Percentiles rank a stretch among this genome's conserved stretches.
These are phyloP conservation scores for Thelaira solivaga DNA, from an alignment of 2,888 invertebrate species.

Conservation along the genomic window DNA sequence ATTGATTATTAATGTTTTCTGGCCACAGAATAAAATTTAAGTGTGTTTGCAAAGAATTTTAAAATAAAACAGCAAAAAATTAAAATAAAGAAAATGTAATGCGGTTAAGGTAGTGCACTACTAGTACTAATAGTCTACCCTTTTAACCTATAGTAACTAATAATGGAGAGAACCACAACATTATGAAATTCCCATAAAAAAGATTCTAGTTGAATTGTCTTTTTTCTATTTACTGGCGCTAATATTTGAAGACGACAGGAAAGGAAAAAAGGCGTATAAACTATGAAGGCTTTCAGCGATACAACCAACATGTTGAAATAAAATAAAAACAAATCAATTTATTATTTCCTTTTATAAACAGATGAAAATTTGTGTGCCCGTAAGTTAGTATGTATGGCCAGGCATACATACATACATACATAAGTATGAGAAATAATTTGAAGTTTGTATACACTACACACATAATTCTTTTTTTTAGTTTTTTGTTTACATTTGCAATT, in stretches of 20 bases:
- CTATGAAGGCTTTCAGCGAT: slow-evolving; percentile 70
- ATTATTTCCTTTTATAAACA: slow-evolving; percentile 23
- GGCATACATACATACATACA: neutral
- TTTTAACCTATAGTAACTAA: slow-evolving; percentile 27
- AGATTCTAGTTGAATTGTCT: slow-evolving; percentile 77
- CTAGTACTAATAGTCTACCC: no score
- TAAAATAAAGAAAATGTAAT: no score
- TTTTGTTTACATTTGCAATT: slow-evolving; percentile 57
- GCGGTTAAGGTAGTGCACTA: no score
- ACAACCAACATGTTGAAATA: neutral
- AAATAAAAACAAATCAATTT: slow-evolving; percentile 37
- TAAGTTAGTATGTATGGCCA: neutral
- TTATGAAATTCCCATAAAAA: neutral
- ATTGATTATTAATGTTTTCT: no score
- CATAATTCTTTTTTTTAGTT: neutral
- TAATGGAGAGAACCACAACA: neutral
- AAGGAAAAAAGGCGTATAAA: slow-evolving; percentile 78
- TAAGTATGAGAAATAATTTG: neutral
- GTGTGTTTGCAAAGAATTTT: no score
- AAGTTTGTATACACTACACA: slow-evolving; percentile 8
- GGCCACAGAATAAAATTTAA: no score
- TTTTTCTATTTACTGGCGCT: slow-evolving; percentile 78
- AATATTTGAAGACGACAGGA: slow-evolving; percentile 76
- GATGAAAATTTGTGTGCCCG: neutral
- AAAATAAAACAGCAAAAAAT: no score